Conservation (phyloP, 2,888 invertebrate species). For the Anarsia innoxiella region DNA sequence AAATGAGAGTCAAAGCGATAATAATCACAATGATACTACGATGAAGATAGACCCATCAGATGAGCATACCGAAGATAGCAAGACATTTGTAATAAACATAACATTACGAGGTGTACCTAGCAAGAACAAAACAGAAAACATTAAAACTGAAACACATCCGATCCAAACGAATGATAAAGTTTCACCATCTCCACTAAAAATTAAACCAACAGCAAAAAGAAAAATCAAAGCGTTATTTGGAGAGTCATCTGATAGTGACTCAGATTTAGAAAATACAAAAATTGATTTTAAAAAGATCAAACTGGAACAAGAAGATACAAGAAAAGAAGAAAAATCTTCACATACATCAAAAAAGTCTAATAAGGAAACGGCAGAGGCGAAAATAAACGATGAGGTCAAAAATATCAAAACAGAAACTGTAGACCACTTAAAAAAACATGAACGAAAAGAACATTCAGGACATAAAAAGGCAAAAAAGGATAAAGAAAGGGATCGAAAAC, state of each 20-base stretch:
- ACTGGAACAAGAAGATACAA: slow-evolving; percentile 3
- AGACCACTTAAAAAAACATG: too few species aligned
- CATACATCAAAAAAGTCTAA: slow-evolving; percentile 25
- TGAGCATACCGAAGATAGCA: slow-evolving; percentile 20
- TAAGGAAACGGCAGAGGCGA: slow-evolving; percentile 35
- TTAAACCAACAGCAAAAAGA: slow-evolving; percentile 46
- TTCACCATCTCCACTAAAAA: slow-evolving; percentile 29
- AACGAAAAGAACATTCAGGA: slow-evolving; percentile 23
- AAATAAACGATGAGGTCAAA: slow-evolving; percentile 19
- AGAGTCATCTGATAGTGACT: slow-evolving; percentile 64
- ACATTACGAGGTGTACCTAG: slow-evolving; percentile 55
- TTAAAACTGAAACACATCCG: background rate
- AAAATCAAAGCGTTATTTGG: slow-evolving; percentile 71
- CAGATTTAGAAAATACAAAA: background rate
- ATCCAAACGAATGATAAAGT: background rate
- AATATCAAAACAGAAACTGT: slow-evolving; percentile 11
- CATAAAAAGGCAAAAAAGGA: slow-evolving; percentile 13
- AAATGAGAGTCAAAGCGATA: too few species aligned
- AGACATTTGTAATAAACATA: slow-evolving; percentile 59
- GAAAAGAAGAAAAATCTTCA: slow-evolving; percentile 13
- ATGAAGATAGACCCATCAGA: slow-evolving; percentile 18
- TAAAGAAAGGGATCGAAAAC: slow-evolving; percentile 17
- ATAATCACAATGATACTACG: slow-evolving; percentile 19
- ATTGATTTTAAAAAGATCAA: slow-evolving; percentile 9
- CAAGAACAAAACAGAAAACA: slow-evolving; percentile 19